Evolutionary conservation across 2,888 invertebrate species (phyloP), one percentile per base, ranked within the genome.

Genomic region (Lasioglossum morio): DNA sequence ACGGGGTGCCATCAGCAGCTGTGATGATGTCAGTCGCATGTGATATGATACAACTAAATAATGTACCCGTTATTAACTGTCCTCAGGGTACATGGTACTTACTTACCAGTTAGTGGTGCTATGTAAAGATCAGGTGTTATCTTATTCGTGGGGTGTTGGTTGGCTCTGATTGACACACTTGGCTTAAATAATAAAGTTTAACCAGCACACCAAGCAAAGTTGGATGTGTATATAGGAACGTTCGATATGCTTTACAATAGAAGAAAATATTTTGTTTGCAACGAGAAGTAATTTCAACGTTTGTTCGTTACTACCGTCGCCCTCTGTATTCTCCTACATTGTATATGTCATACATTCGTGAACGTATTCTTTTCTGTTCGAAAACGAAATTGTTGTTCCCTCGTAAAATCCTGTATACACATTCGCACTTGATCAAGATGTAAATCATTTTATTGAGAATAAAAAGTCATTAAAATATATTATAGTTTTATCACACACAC

Each of bases 11-110:
- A 89, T 90, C 90, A 90, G 86, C 88, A 91, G 88, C 89, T 91
- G 88, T 92, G 91, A 92, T 91, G 92, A 93, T 93, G 91, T 92
- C 89, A 92, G 92, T 93, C 92, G 94, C 93, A 94, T 93, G 94
- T 92, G 92, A 93, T 92, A 94, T 94, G 93, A 94, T 91, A 91
- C 87, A 86, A 92, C 91, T 92, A 92, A 93, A 94, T 85, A 88
- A 88, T 81, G 87, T 92, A 91, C 90, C 89, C 89, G 86, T 87
- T 74, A 92, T 94, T 92, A 94, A 93, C 91, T 92, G 85, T 89
- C 87, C 77, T 91, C 84, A 89, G 88, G 91, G 91, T 92, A 91
- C 89, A 89, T 82, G 91, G 91, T 90, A 87, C 80, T 86, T 88
- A 91, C 89, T 90, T 88, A 87, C 87, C 88, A 87, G 86, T 91